Percentiles rank a stretch among this genome's conserved stretches.
These are phyloP conservation scores for Archocentrus centrarchus DNA, from an alignment of 2,113 vertebrate species.

Conservation along the genomic window DNA sequence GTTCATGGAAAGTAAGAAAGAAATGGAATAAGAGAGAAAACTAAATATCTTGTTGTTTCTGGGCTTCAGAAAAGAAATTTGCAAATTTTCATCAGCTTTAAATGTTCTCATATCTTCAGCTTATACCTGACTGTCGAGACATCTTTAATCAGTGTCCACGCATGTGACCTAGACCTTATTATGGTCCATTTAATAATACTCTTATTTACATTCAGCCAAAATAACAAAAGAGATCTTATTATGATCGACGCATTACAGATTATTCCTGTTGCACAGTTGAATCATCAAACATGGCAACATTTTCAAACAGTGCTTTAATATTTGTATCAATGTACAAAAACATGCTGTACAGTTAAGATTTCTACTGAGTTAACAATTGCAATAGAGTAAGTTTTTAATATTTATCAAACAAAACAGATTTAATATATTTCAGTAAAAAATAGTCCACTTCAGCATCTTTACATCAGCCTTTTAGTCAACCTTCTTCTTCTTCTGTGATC, in stretches of 20 bases:
- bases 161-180: background rate
- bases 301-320: background rate
- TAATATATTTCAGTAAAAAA: too few species aligned
- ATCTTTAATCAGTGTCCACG: background rate
- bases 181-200: background rate
- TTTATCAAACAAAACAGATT: too few species aligned
- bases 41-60: too few species aligned
- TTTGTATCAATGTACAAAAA: background rate
- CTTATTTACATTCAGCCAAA: background rate
- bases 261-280: background rate
- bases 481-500: background rate
- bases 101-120: too few species aligned
- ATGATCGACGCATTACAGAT: background rate
- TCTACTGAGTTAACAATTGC: background rate
- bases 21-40: too few species aligned
- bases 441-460: too few species aligned
- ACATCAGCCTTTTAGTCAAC: background rate
- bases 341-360: background rate
- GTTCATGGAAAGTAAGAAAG: too few species aligned
- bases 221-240: background rate
- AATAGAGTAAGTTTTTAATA: too few species aligned
- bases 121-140: background rate
- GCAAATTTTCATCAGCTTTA: too few species aligned
- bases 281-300: too few species aligned
- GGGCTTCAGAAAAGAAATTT: too few species aligned